A percentile compares a stretch with the other conserved stretches of the same genome.
These are phyloP conservation scores for Anseranas semipalmata DNA, from an alignment of 2,113 vertebrate species.

Conservation along the genomic window DNA sequence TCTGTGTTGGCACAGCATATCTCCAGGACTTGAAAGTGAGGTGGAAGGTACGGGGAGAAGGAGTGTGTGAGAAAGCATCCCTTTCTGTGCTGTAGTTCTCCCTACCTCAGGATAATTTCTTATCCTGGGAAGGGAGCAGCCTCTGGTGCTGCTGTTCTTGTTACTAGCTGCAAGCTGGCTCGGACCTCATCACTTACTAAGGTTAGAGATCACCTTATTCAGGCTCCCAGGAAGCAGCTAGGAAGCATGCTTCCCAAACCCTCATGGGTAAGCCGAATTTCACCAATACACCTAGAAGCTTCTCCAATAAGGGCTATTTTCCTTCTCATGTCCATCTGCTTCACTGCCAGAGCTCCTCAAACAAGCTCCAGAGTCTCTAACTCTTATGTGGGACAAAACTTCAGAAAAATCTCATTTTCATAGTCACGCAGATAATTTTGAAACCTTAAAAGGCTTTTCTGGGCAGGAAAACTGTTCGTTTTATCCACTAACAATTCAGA, in stretches of 20 bases:
- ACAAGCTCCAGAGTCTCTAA: background rate
- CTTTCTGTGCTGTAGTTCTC: background rate
- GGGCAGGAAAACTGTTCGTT: background rate
- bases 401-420: background rate
- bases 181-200: rapidly evolving
- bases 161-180: background rate
- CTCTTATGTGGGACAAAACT: background rate
- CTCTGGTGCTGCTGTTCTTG: rapidly evolving
- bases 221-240: background rate
- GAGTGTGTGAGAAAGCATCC: rapidly evolving
- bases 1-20: background rate
- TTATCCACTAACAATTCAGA: background rate
- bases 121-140: background rate
- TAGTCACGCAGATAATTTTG: background rate
- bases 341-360: background rate
- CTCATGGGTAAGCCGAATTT: rapidly evolving
- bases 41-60: background rate
- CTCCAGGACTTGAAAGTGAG: background rate
- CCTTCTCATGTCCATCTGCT: background rate
- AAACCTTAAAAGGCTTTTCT: background rate
- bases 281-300: background rate
- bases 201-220: background rate
- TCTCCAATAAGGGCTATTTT: background rate
- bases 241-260: background rate
- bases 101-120: background rate